Evolutionary conservation across 2,888 invertebrate species (phyloP).

Genomic region (Hedya salicella): DNA sequence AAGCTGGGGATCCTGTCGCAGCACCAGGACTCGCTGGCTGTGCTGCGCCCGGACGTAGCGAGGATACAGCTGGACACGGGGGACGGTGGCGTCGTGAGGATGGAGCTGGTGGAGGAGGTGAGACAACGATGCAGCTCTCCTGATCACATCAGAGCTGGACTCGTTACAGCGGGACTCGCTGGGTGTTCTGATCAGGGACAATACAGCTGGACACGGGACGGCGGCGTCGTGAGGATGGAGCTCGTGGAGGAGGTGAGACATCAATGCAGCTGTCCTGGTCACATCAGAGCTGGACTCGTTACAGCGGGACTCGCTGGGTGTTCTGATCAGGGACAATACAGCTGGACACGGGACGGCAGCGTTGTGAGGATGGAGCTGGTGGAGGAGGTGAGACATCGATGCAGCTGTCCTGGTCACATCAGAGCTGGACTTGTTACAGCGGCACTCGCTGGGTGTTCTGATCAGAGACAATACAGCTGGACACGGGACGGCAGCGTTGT

Average conservation of each 20-base stretch:
- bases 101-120: constrained; percentile 66
- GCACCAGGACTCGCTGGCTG: constrained; percentile 50
- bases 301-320: constrained; percentile 50
- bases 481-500: too few species aligned
- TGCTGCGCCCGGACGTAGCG: constrained; percentile 53
- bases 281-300: constrained; percentile 60
- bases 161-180: too few species aligned
- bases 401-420: too few species aligned
- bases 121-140: constrained; percentile 45
- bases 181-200: too few species aligned
- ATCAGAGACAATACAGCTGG: too few species aligned
- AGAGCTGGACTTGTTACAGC: too few species aligned
- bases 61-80: constrained; percentile 64
- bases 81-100: constrained; percentile 57
- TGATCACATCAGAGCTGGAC: too few species aligned
- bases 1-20: constrained; percentile 64
- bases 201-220: too few species aligned
- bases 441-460: too few species aligned
- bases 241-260: too few species aligned
- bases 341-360: constrained; percentile 63
- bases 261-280: too few species aligned
- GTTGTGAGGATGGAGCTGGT: constrained; percentile 61
- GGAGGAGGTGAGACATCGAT: constrained; percentile 60
- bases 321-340: constrained; percentile 57
- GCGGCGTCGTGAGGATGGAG: too few species aligned